Base-by-base conservation (phyloP, 2,888 invertebrate genomes). In the Helleia helle region DNA sequence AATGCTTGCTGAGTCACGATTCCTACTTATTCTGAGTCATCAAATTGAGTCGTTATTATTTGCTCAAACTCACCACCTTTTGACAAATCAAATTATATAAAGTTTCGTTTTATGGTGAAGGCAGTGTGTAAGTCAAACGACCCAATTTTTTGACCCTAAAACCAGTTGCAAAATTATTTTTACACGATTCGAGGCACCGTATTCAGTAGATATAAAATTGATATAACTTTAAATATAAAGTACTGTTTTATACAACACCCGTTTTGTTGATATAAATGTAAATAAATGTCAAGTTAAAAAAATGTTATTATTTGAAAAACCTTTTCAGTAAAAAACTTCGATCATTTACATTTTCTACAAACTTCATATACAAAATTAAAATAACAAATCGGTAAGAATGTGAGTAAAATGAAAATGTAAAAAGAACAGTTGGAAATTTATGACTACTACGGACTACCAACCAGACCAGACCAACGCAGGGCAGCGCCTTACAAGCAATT, bases 211-310 rank as follows among this genome's bases (percentile, higher is more conserved):
- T 72, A 69, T 74, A 72, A 69, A 71, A 76, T 71, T 71, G 74
- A 73, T 74, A 72, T 68, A 62, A 62, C 69, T 68, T 70, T 65
- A 62, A 55, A 60, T 57, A 57, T 58, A 77, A 73, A 71, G 66
- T 79, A 77, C 77, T 77, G 81, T 86, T 85, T 85, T 86, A 84
- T 86, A 85, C 85, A 84, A 84, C 84, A 84, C 80, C 83, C 79
- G 79, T 84, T 85, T 86, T 85, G 86, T 86, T 86, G 81, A 84
- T 79, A 83, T 85, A 72, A 76, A 85, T 86, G 85, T 86, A 86
- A 86, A 86, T 86, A 86, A 83, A 86, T 86, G 86, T 86, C 84
- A 84, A 85, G 86, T 86, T 67, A 70, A 79, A 66, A 59, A 52
- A 52, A 48, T 24, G 6, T 3, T 17, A 8, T 24, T 7, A 14